phyloP scores from a whole-genome alignment of 2,113 vertebrate genomes.

The Solenodon paradoxus region DNA sequence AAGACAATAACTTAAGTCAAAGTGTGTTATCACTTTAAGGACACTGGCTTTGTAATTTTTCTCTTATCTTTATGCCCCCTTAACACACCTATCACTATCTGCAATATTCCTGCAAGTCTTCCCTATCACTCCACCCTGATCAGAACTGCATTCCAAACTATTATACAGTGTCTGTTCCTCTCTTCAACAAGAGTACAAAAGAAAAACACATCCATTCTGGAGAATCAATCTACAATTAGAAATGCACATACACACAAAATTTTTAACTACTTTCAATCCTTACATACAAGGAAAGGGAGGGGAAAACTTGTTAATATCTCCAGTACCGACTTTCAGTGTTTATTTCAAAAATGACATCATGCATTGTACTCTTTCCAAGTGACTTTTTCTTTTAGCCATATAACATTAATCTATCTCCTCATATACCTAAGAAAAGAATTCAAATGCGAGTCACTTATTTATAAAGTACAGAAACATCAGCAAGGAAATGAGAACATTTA shows the following conservation, averaged over 20 bases:
- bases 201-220: background rate
- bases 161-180: background rate
- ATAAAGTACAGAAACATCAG: background rate
- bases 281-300: background rate
- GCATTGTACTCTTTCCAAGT: background rate
- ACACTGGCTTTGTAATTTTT: background rate
- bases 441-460: slow-evolving; percentile 16
- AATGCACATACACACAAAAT: background rate
- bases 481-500: background rate
- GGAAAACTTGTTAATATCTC: background rate
- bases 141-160: background rate
- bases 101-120: background rate
- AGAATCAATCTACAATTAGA: slow-evolving; percentile 24
- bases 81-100: background rate
- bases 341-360: slow-evolving; percentile 30
- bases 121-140: background rate
- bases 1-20: background rate
- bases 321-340: background rate
- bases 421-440: background rate
- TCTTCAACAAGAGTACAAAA: background rate
- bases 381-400: background rate
- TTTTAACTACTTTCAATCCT: background rate
- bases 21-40: background rate
- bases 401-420: background rate
- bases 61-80: background rate